Evolutionary conservation across 2,113 vertebrate genomes (phyloP), one percentile per base, ranked within the genome.

Genomic region (Pangasianodon hypophthalmus): DNA sequence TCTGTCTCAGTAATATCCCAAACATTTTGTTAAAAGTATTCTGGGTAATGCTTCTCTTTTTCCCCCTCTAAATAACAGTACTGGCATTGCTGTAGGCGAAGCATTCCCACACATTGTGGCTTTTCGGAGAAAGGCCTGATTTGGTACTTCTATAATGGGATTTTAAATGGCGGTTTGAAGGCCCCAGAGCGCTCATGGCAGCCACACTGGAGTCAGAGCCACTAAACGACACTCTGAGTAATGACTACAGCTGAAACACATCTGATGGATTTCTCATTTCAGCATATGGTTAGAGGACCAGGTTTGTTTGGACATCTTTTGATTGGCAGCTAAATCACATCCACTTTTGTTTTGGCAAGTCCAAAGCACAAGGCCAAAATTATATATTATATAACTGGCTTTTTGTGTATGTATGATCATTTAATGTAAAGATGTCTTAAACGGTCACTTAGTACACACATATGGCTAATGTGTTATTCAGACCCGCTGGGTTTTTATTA

Each of bases 121-220:
- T 92, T 92, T 87, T 89, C 89, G 73, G 87, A 85, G 90, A 90
- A 90, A 86, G 89, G 62, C 54, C 81, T 92, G 90, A 90, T 92
- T 91, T 88, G 64, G 44, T 73, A 77, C 88, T 89, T 91, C 90
- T 91, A 92, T 88, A 88, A 92, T 89, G 77, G 89, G 77, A 86
- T 77, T 91, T 88, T 92, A 92, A 92, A 90, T 90, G 86, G 88
- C 41, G 90, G 86, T 85, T 90, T 69, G 82, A 60, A 48, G 32
- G 87, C 71, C 64, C 87, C 37, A 29, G 26, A 89, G 92, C 71
- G 44, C 52, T 87, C 58, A 71, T 60, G 75, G 73, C 87, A 88
- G 80, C 75, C 87, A 86, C 81, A 50, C 89, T 87, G 85, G 88
- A 91, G 91, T 91, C 90, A 26, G 84, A 48, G 52, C 75, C 69